Conservation (phyloP, 2,888 invertebrate genomes). For the Hedya salicella region DNA sequence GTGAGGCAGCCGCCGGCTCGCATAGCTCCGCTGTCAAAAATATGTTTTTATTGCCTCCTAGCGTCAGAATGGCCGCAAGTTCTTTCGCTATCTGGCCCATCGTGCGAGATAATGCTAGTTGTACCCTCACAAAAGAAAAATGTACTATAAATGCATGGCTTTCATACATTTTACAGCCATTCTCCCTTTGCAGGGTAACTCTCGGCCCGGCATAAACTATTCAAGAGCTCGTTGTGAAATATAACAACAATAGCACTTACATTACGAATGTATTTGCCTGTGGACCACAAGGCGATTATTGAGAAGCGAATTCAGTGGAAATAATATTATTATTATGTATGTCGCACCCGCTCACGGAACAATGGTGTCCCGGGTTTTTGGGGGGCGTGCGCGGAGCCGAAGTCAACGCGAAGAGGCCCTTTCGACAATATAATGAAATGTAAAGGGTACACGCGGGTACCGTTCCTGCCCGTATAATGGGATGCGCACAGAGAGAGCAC, state of each 20-base stretch:
- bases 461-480: too few relatives aligned
- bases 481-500: too few relatives aligned
- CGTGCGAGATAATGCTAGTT: conserved; percentile 22
- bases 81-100: conserved; percentile 30
- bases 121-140: neutral
- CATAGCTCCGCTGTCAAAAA: conserved; percentile 49
- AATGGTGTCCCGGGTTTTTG: too few relatives aligned
- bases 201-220: neutral
- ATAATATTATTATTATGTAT: too few relatives aligned
- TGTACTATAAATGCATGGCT: neutral
- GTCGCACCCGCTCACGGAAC: too few relatives aligned
- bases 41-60: conserved; percentile 59
- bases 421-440: too few relatives aligned
- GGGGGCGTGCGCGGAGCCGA: too few relatives aligned
- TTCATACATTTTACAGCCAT: neutral
- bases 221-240: conserved; percentile 5
- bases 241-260: neutral
- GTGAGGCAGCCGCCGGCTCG: conserved; percentile 33
- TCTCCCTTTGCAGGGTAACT: neutral
- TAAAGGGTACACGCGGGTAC: too few relatives aligned
- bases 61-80: conserved; percentile 37
- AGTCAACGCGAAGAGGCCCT: too few relatives aligned
- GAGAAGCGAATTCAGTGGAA: too few relatives aligned
- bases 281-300: neutral
- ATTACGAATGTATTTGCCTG: neutral